These are phyloP conservation scores for Anaspis maculata DNA, from an alignment of 2,888 invertebrate genomes.

Conservation along the genomic window DNA sequence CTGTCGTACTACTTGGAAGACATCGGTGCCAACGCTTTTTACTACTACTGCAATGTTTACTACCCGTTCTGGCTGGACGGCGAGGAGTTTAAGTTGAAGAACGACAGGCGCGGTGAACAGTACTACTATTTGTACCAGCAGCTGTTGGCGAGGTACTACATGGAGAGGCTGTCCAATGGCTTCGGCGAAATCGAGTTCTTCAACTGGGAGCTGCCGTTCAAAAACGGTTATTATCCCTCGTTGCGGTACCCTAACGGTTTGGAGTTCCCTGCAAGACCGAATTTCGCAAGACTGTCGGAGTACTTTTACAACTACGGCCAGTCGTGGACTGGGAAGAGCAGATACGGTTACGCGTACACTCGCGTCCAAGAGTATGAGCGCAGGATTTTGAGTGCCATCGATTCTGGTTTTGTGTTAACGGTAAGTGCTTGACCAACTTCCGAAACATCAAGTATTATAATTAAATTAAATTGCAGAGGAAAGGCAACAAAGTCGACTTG, in stretches of 20 bases:
- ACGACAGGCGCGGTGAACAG: slow-evolving; percentile 55
- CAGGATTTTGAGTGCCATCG: slow-evolving; percentile 51
- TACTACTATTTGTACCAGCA: slow-evolving; percentile 61
- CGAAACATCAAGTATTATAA: not conserved
- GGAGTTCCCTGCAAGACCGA: slow-evolving; percentile 54
- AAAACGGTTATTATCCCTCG: slow-evolving; percentile 56
- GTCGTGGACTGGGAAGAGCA: slow-evolving; percentile 30
- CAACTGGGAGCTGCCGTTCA: slow-evolving; percentile 45
- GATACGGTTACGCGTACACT: slow-evolving; percentile 46
- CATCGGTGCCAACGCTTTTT: slow-evolving; percentile 55
- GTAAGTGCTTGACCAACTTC: slow-evolving; percentile 25
- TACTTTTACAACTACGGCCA: slow-evolving; percentile 35
- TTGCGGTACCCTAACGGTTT: slow-evolving; percentile 57
- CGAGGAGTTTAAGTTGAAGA: slow-evolving; percentile 41
- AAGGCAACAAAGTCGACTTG: slow-evolving; percentile 44
- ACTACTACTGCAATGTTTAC: slow-evolving; percentile 53
- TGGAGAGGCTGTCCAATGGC: slow-evolving; percentile 65
- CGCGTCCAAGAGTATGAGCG: slow-evolving; percentile 41
- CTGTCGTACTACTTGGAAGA: slow-evolving; percentile 68
- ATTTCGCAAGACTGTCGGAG: slow-evolving; percentile 46
- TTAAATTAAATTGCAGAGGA: not conserved
- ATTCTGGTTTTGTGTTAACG: slow-evolving; percentile 44
- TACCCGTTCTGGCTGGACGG: slow-evolving; percentile 58
- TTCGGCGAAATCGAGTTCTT: slow-evolving; percentile 57
- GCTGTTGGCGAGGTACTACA: slow-evolving; percentile 61